Evolutionary conservation across 1,140 invertebrate genomes (phyloP).

Genomic region (Cecropterus lyciades): DNA sequence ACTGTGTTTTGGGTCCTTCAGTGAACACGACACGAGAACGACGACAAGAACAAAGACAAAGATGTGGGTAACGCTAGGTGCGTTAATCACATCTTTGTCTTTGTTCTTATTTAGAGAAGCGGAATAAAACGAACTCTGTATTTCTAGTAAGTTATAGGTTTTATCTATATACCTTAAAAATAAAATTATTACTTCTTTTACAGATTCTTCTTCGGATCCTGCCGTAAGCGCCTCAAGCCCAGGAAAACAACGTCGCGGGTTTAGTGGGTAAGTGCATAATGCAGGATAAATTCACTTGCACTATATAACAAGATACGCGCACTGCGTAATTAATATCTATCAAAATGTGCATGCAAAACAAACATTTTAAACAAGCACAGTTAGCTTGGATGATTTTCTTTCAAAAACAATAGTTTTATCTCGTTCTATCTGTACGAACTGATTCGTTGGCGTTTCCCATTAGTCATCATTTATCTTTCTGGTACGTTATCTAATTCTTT

Average conservation of each 20-base stretch:
- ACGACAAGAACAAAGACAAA: too few relatives aligned
- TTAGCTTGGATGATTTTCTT: slow-evolving; percentile 8
- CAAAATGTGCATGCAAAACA: background rate
- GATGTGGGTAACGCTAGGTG: too few relatives aligned
- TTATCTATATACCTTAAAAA: background rate
- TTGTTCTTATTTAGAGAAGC: too few relatives aligned
- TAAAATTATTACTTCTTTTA: background rate
- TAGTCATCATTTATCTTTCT: slow-evolving; percentile 63
- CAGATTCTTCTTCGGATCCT: slow-evolving; percentile 60
- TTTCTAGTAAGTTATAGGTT: background rate
- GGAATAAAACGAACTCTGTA: too few relatives aligned
- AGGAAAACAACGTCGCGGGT: slow-evolving; percentile 91
- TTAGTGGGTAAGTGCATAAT: slow-evolving; percentile 87
- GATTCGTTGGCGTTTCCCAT: slow-evolving; percentile 48
- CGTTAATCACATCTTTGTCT: too few relatives aligned
- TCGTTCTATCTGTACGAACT: slow-evolving; percentile 34
- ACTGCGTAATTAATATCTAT: background rate
- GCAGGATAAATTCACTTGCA: background rate
- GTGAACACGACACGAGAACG: too few relatives aligned
- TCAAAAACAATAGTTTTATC: slow-evolving; percentile 19
- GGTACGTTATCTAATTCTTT: slow-evolving; percentile 50
- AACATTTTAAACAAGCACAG: background rate
- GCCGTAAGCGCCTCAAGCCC: slow-evolving; percentile 85
- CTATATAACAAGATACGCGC: background rate
- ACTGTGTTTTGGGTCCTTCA: too few relatives aligned